phyloP scores from a whole-genome alignment of 2,113 vertebrate species.

The Myrmecophaga tridactyla region DNA sequence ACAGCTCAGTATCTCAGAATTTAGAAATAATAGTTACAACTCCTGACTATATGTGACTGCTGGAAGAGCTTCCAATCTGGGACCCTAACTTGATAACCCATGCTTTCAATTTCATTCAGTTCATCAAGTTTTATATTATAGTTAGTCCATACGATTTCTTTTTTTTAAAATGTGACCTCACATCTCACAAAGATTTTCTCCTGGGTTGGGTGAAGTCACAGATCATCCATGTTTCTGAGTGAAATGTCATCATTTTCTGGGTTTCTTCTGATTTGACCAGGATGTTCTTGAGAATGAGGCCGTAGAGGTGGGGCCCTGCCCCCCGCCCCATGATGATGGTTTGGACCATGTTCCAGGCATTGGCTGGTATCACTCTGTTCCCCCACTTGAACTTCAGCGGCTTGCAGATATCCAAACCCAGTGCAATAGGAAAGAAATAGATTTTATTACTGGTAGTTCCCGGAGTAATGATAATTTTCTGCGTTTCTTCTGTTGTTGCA shows the following conservation, averaged over 20 bases:
- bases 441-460: conserved; percentile 88
- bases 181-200: conserved; percentile 92
- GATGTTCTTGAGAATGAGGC: conserved; percentile 87
- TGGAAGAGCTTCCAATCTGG: too few species aligned
- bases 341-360: conserved; percentile 90
- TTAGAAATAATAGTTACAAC: too few species aligned
- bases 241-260: conserved; percentile 90
- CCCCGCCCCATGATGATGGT: conserved; percentile 90
- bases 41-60: too few species aligned
- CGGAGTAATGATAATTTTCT: conserved; percentile 86
- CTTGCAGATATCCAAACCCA: conserved; percentile 92
- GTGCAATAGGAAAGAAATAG: conserved; percentile 90
- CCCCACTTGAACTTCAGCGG: conserved; percentile 92
- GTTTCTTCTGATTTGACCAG: conserved; percentile 92
- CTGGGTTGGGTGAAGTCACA: conserved; percentile 84
- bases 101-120: too few species aligned
- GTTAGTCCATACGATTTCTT: too few species aligned
- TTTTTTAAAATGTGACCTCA: conserved; percentile 73
- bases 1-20: too few species aligned
- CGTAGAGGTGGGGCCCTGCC: conserved; percentile 70
- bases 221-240: conserved; percentile 84
- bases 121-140: too few species aligned
- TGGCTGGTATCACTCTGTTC: conserved; percentile 86
- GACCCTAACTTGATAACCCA: too few species aligned
- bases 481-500: conserved; percentile 88